phyloP scores from a whole-genome alignment of 64 coral and sea anemone species.

The Pachyseris speciosa region DNA sequence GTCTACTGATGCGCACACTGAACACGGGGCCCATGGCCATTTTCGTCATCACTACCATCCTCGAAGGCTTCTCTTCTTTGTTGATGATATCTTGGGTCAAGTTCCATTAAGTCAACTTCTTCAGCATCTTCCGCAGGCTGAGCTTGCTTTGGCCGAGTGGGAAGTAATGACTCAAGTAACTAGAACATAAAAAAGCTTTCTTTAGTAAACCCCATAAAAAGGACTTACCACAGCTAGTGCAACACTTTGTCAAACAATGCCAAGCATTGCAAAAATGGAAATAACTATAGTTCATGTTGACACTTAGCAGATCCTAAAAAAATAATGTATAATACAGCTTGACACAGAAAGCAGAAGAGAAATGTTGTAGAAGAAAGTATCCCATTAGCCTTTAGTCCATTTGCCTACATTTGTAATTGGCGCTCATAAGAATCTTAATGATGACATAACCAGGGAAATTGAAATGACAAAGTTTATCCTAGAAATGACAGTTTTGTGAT shows the following conservation, averaged over 20 bases:
- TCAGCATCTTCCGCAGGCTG: conserved; percentile 75
- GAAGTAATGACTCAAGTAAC: conserved; percentile 94
- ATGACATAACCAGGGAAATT: too few species aligned
- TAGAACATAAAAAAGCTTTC: conserved; percentile 5
- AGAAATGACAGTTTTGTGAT: too few species aligned
- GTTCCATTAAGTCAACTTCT: conserved; percentile 88
- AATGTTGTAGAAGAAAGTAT: too few species aligned
- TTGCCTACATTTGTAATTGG: too few species aligned
- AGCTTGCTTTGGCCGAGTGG: conserved; percentile 63
- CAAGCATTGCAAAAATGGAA: neutral
- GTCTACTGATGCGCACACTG: conserved; percentile 94
- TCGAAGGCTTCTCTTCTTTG: conserved; percentile 84
- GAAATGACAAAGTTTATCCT: too few species aligned
- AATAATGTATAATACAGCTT: too few species aligned
- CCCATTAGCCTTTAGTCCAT: too few species aligned
- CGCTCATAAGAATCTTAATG: too few species aligned
- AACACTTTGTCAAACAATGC: neutral
- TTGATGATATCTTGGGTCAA: conserved; percentile 66
- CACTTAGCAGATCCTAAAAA: too few species aligned
- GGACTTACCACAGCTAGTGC: neutral
- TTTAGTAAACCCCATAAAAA: neutral
- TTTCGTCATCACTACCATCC: conserved; percentile 84
- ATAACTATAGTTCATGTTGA: too few species aligned
- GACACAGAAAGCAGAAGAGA: too few species aligned
- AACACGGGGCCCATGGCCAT: conserved; percentile 71